Base-by-base conservation (phyloP, 2,113 vertebrate genomes). In the Ophiodon elongatus region DNA sequence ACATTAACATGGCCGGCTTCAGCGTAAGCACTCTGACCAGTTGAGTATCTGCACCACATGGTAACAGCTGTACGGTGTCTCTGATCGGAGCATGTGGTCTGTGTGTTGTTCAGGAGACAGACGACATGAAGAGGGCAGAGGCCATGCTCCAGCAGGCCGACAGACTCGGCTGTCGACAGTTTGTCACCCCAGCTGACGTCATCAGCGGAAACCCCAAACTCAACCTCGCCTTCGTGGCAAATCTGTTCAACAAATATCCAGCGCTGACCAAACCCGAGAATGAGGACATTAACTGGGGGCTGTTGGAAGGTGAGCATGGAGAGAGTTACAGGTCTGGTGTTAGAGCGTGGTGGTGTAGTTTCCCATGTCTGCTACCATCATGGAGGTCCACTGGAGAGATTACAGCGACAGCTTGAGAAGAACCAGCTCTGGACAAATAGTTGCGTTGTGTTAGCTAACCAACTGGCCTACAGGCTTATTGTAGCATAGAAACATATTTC, bases 191-290 rank as follows among this genome's bases (percentile, higher is more conserved):
- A 63, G 93, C 95, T 0, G 98, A 99, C 0, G 97, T 99, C 0
- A 94, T 99, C 65, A 96, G 96, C 0, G 98, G 98, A 13, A 99
- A 99, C 93, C 97, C 98, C 50, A 99, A 99, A 92, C 95, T 99
- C 59, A 99, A 99, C 73, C 91, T 99, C 84, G 98, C 98, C 77
- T 99, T 97, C 77, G 96, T 99, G 0, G 98, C 98, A 87, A 99
- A 99, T 90, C 93, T 99, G 68, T 99, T 99, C 80, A 99, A 99
- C 94, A 99, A 96, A 93, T 99, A 98, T 79, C 98, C 98, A n/a
- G 97, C 98, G 25, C 95, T 99, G 78, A 97, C 96, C 62, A 99
- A 99, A 87, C 98, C 98, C 11, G 98, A 99, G 89, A 97, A 97
- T 91, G 96, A 98, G 88, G 98, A 99, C 89, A 97, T 99, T 0